Evolutionary conservation across 2,888 invertebrate species (phyloP), one percentile per base, ranked within the genome.

Genomic region (Nipponacmea schrenckii): DNA sequence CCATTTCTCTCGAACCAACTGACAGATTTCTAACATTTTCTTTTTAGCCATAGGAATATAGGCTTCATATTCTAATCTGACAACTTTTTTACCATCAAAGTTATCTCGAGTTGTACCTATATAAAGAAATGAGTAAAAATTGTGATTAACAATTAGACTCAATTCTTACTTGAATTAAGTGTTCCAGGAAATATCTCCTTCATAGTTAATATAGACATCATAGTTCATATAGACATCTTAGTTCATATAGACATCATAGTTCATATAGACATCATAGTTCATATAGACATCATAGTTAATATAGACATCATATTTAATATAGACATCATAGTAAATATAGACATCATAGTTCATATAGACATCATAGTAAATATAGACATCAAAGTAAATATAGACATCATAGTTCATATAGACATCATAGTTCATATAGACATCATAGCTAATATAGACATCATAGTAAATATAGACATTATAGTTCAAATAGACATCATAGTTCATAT

Each of bases 21-120:
- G 85, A 86, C 96, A 96, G 50, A 97, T 93, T 70, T 92, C 91
- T 77, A 92, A 91, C 92, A 98, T 92, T 77, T 94, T 92, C 86
- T 94, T 95, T 10, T 94, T 80, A 0, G 96, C 97, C 98, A 98
- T 98, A 1, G 93, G 91, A 82, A 94, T 94, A 87, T 97, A 98
- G 0, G 96, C 96, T 90, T 98, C 97, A 90, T 98, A 98, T 85
- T 96, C 95, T 68, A 98, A 90, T 71, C 92, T 91, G n/a, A 94
- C 78, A n/a, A 98, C 97, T 93, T 93, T 86, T 77, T 86, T 86
- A 1, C 86, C 87, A 48, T 88, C 82, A 81, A 89, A 89, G 68
- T 85, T 85, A 75, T 89, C 84, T 66, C 89, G 74, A 24, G 89
- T 89, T 63, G 87, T 88, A 7, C 89, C 89, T 88, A 72, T 15